phyloP scores from a whole-genome alignment of 2,888 invertebrate species.

The Hemaris fuciformis region DNA sequence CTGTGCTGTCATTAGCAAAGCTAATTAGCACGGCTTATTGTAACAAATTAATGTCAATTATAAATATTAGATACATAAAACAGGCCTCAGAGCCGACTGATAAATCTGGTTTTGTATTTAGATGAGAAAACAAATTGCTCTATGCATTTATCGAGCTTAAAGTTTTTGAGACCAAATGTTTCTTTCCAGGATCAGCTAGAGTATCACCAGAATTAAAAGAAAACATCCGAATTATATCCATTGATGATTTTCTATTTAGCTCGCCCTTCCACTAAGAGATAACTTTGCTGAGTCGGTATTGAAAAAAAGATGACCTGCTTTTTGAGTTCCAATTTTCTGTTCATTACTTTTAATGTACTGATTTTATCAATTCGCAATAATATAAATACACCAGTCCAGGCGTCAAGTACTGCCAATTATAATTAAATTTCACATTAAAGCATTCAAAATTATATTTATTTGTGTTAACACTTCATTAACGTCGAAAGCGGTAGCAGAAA shows the following conservation, averaged over 20 bases:
- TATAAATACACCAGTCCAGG: not conserved
- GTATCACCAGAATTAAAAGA: too few relatives aligned
- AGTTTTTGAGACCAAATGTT: too few relatives aligned
- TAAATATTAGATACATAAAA: not conserved
- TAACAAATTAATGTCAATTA: slow-evolving; percentile 6
- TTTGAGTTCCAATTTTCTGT: too few relatives aligned
- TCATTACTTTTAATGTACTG: not conserved
- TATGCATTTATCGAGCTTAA: too few relatives aligned
- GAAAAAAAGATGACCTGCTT: too few relatives aligned
- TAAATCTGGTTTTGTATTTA: not conserved
- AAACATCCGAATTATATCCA: too few relatives aligned
- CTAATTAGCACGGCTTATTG: not conserved
- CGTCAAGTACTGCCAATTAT: not conserved
- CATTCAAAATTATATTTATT: not conserved
- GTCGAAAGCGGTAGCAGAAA: slow-evolving; percentile 1
- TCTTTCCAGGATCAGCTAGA: too few relatives aligned
- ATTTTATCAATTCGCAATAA: not conserved
- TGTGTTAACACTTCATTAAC: not conserved
- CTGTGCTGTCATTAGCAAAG: not conserved
- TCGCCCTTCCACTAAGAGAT: too few relatives aligned
- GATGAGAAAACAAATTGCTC: not conserved
- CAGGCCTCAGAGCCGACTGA: not conserved
- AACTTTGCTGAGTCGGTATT: too few relatives aligned
- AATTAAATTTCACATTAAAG: not conserved
- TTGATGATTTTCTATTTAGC: too few relatives aligned